Evolutionary conservation across 2,113 vertebrate genomes (phyloP).

Genomic region (Phycodurus eques): DNA sequence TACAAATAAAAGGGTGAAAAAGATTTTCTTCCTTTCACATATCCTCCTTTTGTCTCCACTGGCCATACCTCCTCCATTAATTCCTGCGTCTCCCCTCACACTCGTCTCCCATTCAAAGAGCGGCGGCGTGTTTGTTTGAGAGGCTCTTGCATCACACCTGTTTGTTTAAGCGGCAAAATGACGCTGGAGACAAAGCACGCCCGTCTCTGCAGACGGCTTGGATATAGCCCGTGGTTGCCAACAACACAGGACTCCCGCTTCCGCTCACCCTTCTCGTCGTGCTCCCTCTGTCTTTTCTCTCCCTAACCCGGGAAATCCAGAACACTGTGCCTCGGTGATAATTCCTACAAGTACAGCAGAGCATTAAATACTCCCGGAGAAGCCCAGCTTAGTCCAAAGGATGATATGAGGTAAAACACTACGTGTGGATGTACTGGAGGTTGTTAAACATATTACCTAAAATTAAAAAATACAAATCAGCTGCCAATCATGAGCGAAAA

Average conservation of each 20-base stretch:
- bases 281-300: slow-evolving; percentile 10
- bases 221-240: slow-evolving; percentile 59
- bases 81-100: slow-evolving; percentile 38
- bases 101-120: slow-evolving; percentile 57
- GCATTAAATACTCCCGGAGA: slow-evolving; percentile 59
- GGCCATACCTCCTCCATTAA: slow-evolving; percentile 48
- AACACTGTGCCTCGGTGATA: slow-evolving; percentile 50
- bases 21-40: slow-evolving; percentile 14
- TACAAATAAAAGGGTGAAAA: slow-evolving; percentile 38
- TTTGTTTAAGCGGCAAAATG: slow-evolving; percentile 74
- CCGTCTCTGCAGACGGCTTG: slow-evolving; percentile 54
- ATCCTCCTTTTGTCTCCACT: slow-evolving; percentile 36
- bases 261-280: slow-evolving; percentile 36
- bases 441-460: slow-evolving; percentile 45
- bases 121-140: slow-evolving; percentile 69
- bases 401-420: slow-evolving; percentile 54
- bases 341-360: slow-evolving; percentile 60
- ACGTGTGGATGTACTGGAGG: slow-evolving; percentile 31
- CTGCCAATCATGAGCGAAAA: slow-evolving; percentile 13
- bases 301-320: slow-evolving; percentile 47
- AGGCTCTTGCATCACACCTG: slow-evolving; percentile 74
- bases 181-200: slow-evolving; percentile 64
- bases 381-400: slow-evolving; percentile 46
- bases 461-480: slow-evolving; percentile 10
- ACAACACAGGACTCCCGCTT: slow-evolving; percentile 63